phyloP scores from a whole-genome alignment of 2,113 vertebrate genomes.

The Glaucidium brasilianum region DNA sequence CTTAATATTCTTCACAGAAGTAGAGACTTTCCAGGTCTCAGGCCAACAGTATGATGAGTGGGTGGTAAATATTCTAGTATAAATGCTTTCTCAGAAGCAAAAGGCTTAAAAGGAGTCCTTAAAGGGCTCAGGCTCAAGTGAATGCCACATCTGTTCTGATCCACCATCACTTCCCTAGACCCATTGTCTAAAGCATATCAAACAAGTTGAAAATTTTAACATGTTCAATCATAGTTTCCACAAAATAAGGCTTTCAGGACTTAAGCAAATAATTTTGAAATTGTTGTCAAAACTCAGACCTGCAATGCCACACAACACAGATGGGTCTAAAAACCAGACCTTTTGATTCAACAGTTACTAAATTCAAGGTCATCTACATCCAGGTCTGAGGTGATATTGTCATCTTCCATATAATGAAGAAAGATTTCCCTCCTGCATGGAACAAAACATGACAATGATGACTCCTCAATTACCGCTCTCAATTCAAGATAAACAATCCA shows the following conservation, averaged over 20 bases:
- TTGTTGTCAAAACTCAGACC: neutral
- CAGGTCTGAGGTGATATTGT: neutral
- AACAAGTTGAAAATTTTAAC: neutral
- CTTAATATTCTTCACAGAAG: neutral
- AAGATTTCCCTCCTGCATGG: neutral
- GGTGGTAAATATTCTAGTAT: neutral
- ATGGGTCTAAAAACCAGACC: neutral
- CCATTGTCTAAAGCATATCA: neutral
- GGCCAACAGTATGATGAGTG: neutral
- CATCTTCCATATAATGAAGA: neutral
- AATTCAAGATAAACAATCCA: neutral
- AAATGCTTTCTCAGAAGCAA: neutral
- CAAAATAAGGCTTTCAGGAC: neutral
- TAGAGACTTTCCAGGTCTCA: neutral
- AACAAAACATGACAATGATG: neutral
- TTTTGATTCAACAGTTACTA: neutral
- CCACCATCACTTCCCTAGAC: neutral
- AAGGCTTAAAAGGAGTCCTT: neutral
- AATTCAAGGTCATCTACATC: neutral
- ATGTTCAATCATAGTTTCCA: neutral
- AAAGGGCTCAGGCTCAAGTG: neutral
- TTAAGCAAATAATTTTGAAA: neutral
- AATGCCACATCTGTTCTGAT: neutral
- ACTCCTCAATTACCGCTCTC: neutral
- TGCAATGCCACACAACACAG: neutral